Evolutionary conservation across 2,888 invertebrate species (phyloP).

Genomic region (Rhagium mordax): DNA sequence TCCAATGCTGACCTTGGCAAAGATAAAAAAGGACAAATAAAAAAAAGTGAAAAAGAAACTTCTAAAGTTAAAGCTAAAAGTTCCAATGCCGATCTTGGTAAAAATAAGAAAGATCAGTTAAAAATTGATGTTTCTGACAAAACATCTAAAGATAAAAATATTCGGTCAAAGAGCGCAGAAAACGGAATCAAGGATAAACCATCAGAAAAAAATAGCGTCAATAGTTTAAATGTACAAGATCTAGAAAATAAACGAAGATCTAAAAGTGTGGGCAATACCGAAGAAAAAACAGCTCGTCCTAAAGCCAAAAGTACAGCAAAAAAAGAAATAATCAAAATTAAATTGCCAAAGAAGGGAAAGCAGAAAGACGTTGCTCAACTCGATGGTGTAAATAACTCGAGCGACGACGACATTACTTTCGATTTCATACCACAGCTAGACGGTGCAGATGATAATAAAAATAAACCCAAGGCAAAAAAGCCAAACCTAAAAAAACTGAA

Average conservation of each 20-base stretch:
- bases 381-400: conserved; percentile 55
- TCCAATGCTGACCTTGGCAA: too few relatives aligned
- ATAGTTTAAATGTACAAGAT: conserved; percentile 21
- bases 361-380: conserved; percentile 50
- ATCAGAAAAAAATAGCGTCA: neutral
- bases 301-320: neutral
- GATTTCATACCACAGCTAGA: conserved; percentile 51
- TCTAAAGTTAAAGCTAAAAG: too few relatives aligned
- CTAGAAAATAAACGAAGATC: neutral
- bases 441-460: conserved; percentile 51
- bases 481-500: conserved; percentile 59
- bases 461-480: conserved; percentile 49
- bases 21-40: too few relatives aligned
- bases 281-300: neutral
- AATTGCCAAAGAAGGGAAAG: conserved; percentile 18
- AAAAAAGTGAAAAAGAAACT: too few relatives aligned
- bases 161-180: conserved; percentile 15
- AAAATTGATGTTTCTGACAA: too few relatives aligned
- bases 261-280: neutral
- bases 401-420: conserved; percentile 30
- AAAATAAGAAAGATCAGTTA: too few relatives aligned
- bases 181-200: neutral
- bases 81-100: too few relatives aligned
- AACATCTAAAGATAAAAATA: neutral
- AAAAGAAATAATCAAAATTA: conserved; percentile 37